These are phyloP conservation scores for Atractosteus spatula DNA, from an alignment of 2,113 vertebrate genomes.

Conservation along the genomic window DNA sequence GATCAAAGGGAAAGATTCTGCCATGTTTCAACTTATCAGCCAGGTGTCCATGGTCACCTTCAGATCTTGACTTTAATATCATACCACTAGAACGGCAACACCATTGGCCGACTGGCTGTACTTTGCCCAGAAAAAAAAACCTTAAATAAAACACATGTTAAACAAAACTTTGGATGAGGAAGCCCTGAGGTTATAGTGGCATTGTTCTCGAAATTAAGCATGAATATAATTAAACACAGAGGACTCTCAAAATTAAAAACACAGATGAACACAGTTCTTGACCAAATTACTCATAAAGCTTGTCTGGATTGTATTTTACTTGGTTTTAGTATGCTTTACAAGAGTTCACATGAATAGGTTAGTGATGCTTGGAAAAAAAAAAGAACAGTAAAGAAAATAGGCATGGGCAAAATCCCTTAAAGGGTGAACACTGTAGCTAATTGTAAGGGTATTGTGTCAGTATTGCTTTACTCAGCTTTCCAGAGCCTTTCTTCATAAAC, in stretches of 20 bases:
- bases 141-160: constrained; percentile 38
- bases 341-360: not conserved
- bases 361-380: not conserved
- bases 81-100: constrained; percentile 33
- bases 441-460: too few relatives aligned
- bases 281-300: not conserved
- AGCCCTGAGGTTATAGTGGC: constrained; percentile 9
- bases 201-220: constrained; percentile 19
- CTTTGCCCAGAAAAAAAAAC: constrained; percentile 44
- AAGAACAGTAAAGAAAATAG: not conserved
- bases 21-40: not conserved
- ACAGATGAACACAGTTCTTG: not conserved
- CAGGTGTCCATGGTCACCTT: constrained; percentile 18
- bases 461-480: too few relatives aligned
- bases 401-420: too few relatives aligned
- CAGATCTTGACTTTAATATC: constrained; percentile 22
- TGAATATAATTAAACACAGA: constrained; percentile 42
- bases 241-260: constrained; percentile 17
- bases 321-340: not conserved
- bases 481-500: too few relatives aligned
- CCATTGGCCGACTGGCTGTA: constrained; percentile 29
- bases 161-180: constrained; percentile 29
- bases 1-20: constrained; percentile 30
- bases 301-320: not conserved
- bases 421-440: too few relatives aligned